Evolutionary conservation across 2,113 vertebrate genomes (phyloP).

Genomic region (Stictonetta naevosa): DNA sequence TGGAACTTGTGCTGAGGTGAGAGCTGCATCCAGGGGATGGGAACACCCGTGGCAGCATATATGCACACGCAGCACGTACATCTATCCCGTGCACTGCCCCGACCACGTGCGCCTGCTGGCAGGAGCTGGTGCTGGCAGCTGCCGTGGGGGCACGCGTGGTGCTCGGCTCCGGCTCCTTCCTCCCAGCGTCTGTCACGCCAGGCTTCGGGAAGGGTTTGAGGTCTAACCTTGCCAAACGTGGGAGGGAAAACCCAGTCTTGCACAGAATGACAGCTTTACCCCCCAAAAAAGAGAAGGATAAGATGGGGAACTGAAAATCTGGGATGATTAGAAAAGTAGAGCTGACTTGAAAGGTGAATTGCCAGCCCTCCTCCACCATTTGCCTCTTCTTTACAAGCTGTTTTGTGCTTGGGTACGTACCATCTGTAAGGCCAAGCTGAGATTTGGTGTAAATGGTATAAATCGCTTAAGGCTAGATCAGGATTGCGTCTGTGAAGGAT

Average conservation of each 20-base stretch:
- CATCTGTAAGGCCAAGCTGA: not conserved
- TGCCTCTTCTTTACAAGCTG: not conserved
- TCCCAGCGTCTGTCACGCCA: not conserved
- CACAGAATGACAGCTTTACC: not conserved
- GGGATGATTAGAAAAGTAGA: not conserved
- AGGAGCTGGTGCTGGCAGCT: not conserved
- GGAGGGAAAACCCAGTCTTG: not conserved
- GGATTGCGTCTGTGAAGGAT: not conserved
- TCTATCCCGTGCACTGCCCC: not conserved
- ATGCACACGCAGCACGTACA: rapidly evolving
- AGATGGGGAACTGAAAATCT: not conserved
- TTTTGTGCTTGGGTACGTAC: not conserved
- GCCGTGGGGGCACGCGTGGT: not conserved
- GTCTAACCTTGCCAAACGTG: not conserved
- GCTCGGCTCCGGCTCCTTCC: not conserved
- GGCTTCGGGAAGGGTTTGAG: not conserved
- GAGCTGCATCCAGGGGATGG: not conserved
- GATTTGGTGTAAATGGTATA: not conserved
- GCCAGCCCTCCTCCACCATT: not conserved
- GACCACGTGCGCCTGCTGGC: not conserved
- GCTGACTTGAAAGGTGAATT: not conserved
- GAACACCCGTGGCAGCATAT: not conserved
- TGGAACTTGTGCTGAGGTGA: not conserved
- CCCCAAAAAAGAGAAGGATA: not conserved
- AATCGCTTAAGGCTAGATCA: not conserved